phyloP scores from a whole-genome alignment of 2,797 vertebrate species.

The Gymnocypris eckloni region DNA sequence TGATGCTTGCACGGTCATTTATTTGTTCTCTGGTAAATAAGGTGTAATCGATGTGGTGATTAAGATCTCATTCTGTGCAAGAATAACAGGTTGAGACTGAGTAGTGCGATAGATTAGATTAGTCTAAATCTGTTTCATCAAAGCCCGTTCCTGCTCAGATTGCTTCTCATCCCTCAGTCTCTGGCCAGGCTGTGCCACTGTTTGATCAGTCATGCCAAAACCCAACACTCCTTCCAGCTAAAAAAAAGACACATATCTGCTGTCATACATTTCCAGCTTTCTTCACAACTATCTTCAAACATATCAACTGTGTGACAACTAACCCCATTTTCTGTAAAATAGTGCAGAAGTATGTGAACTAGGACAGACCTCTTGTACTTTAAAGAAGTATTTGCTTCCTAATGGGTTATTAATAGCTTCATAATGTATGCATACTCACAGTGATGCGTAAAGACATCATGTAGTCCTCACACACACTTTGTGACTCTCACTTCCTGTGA shows the following conservation, averaged over 20 bases:
- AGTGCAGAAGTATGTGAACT: not conserved
- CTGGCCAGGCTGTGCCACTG: conserved; percentile 19
- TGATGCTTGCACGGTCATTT: conserved; percentile 26
- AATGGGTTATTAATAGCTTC: conserved; percentile 27
- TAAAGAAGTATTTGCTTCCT: conserved; percentile 9
- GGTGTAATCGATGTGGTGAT: conserved; percentile 52
- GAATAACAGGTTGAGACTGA: conserved; percentile 50
- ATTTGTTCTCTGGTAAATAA: conserved; percentile 49
- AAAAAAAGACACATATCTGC: conserved; percentile 16
- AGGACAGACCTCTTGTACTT: not conserved
- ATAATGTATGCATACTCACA: not conserved
- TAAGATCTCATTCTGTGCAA: conserved; percentile 51
- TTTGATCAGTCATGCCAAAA: conserved; percentile 33
- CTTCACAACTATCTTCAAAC: not conserved
- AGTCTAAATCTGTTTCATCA: conserved; percentile 47
- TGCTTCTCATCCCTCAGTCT: conserved; percentile 39
- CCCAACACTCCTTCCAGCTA: not conserved
- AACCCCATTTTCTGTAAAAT: not conserved
- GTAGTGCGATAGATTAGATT: conserved; percentile 51
- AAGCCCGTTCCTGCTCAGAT: conserved; percentile 34
- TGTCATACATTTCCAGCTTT: conserved; percentile 12
- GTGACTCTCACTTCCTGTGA: conserved; percentile 37
- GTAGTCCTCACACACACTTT: conserved; percentile 14
- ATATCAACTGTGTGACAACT: conserved; percentile 7
- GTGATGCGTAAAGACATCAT: conserved; percentile 15